phyloP scores from a whole-genome alignment of 2,797 vertebrate species.

The Notoglanidium macrostoma region DNA sequence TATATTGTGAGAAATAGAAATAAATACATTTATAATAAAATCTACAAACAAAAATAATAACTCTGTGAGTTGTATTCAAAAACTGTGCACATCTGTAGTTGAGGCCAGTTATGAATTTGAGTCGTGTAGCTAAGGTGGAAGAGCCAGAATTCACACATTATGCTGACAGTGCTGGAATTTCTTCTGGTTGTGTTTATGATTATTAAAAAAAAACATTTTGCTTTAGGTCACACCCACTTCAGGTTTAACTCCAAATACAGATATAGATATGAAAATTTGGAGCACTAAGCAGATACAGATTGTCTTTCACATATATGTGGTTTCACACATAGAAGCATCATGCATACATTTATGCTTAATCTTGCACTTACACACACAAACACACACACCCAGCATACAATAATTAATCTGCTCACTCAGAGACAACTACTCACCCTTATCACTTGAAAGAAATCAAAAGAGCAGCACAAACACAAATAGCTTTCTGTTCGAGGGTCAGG shows the following conservation, averaged over 20 bases:
- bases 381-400: neutral
- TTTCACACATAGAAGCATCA: constrained; percentile 10
- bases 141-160: neutral
- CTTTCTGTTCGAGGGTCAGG: neutral
- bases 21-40: neutral
- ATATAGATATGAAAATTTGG: neutral
- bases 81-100: neutral
- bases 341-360: neutral
- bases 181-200: neutral
- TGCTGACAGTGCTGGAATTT: neutral
- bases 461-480: neutral
- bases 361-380: too few species aligned
- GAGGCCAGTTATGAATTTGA: neutral
- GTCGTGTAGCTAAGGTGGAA: neutral
- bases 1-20: neutral
- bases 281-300: neutral
- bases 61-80: neutral
- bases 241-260: neutral
- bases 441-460: neutral
- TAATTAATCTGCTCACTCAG: neutral
- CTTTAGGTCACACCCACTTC: neutral
- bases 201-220: neutral
- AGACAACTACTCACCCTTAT: neutral
- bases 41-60: neutral
- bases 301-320: neutral